phyloP scores from a whole-genome alignment of 2,888 invertebrate genomes.

The Nemurella pictetii region DNA sequence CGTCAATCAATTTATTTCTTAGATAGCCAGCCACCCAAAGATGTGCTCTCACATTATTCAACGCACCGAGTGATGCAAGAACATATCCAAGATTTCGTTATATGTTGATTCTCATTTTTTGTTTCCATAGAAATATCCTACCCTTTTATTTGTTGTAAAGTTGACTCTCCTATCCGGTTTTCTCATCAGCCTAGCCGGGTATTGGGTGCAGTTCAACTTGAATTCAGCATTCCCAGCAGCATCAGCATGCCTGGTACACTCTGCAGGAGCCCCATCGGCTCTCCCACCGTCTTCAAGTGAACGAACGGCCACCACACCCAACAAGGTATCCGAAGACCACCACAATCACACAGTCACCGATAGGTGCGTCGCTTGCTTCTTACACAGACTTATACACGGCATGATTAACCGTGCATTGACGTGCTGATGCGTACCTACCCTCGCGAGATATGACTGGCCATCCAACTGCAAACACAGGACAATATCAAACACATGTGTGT shows the following conservation, averaged over 20 bases:
- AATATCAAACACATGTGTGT: no score
- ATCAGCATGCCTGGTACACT: not conserved
- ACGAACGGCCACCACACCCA: not conserved
- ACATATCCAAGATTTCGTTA: not conserved
- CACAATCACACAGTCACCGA: not conserved
- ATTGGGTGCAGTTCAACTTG: not conserved
- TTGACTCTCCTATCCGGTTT: not conserved
- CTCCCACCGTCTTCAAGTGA: not conserved
- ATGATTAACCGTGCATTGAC: not conserved
- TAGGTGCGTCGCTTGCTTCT: not conserved
- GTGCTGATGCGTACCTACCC: not conserved
- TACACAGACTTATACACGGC: no score
- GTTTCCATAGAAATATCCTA: not conserved
- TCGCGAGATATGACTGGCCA: not conserved
- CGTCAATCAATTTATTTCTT: not conserved
- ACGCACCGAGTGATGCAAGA: not conserved
- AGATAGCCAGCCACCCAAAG: not conserved
- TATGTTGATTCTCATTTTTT: not conserved
- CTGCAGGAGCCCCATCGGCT: not conserved
- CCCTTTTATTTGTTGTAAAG: not conserved
- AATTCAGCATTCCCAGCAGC: not conserved
- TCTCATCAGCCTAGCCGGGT: not conserved
- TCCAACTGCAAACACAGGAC: not conserved
- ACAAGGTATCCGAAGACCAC: no score
- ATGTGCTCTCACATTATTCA: not conserved